Conservation (phyloP, 2,888 invertebrate genomes). For the Hybos culiciformis region DNA sequence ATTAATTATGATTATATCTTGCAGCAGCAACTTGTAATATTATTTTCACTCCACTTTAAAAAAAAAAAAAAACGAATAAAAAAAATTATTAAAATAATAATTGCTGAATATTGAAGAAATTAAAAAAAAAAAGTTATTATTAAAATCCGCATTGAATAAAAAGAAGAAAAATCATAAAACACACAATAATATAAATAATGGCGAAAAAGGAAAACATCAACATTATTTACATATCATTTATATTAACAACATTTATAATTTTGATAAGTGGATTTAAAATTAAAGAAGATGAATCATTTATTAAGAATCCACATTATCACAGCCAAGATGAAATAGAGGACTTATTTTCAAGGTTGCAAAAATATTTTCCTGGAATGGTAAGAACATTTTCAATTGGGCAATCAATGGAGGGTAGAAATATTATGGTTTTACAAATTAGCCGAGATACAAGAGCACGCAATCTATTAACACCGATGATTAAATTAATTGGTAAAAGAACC, state of each 20-base stretch:
- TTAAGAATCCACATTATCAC: conserved; percentile 47
- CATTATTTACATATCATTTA: not conserved
- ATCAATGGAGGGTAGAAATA: conserved; percentile 64
- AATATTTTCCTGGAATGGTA: conserved; percentile 53
- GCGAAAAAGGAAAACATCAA: too few species aligned
- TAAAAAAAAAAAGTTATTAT: not conserved
- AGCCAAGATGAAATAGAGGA: conserved; percentile 56
- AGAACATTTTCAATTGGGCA: conserved; percentile 67
- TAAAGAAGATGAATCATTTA: conserved; percentile 41
- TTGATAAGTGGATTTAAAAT: conserved; percentile 16
- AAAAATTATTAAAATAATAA: not conserved
- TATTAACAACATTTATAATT: not conserved
- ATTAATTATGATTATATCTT: too few species aligned
- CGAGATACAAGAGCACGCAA: conserved; percentile 44
- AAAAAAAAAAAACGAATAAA: too few species aligned
- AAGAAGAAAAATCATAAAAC: too few species aligned
- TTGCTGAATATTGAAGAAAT: not conserved
- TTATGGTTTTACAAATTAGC: conserved; percentile 59
- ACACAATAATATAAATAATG: too few species aligned
- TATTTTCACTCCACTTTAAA: too few species aligned
- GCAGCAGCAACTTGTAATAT: too few species aligned
- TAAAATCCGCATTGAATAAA: too few species aligned
- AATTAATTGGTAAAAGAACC: conserved; percentile 83
- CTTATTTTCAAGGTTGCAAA: conserved; percentile 46
- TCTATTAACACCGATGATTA: conserved; percentile 73